phyloP scores from a whole-genome alignment of 2,797 vertebrate species.

The Todus mexicanus region DNA sequence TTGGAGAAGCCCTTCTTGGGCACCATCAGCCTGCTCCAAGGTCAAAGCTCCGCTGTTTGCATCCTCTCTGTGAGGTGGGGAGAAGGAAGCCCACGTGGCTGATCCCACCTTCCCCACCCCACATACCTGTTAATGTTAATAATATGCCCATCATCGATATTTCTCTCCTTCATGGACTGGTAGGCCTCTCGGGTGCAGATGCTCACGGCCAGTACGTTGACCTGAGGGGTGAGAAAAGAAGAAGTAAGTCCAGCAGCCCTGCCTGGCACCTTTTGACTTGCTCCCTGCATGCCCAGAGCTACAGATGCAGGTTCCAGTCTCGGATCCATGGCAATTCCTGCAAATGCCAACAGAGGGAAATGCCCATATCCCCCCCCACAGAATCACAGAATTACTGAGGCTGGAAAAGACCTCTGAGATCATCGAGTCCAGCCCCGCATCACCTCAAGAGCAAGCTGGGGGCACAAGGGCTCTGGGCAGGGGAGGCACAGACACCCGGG shows the following conservation, averaged over 20 bases:
- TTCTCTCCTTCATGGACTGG: constrained; percentile 94
- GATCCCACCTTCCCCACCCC: neutral
- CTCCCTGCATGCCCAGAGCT: fast-evolving
- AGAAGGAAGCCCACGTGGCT: neutral
- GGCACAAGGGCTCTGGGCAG: neutral
- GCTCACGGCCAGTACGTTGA: constrained; percentile 91
- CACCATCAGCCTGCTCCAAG: neutral
- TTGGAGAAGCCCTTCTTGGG: neutral
- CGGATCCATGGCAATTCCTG: neutral
- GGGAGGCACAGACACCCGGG: neutral
- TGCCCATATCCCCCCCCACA: neutral
- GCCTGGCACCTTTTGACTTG: neutral
- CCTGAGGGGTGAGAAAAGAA: constrained; percentile 70
- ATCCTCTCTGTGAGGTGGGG: neutral
- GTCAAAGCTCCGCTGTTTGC: neutral
- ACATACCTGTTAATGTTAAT: constrained; percentile 97
- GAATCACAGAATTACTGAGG: too few species aligned
- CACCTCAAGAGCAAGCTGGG: neutral
- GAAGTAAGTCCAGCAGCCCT: neutral
- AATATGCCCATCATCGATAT: constrained; percentile 92
- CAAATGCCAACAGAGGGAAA: neutral
- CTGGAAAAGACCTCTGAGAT: too few species aligned
- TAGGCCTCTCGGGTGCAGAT: constrained; percentile 95
- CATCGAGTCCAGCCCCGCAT: too few species aligned
- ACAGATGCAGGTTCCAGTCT: neutral